A percentile compares a stretch with the other conserved stretches of the same genome.
Conservation (phyloP, 2,888 invertebrate genomes). For the Pegoplata infirma region DNA sequence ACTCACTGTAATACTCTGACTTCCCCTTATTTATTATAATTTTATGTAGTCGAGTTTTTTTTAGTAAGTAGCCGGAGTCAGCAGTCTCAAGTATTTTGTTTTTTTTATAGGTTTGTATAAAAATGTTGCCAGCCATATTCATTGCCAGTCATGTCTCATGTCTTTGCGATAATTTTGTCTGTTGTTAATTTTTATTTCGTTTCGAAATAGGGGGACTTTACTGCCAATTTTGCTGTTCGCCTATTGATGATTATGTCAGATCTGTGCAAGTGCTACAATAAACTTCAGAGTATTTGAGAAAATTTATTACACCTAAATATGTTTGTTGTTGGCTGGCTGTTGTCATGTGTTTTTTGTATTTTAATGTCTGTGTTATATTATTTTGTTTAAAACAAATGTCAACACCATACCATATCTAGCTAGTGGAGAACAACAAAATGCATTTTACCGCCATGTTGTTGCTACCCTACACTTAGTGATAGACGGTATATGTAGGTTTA, state of each 20-base stretch:
- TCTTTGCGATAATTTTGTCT: too few relatives aligned
- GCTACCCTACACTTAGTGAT: background rate
- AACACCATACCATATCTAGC: background rate
- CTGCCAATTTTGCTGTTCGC: slow-evolving; percentile 68
- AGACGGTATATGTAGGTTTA: too few relatives aligned
- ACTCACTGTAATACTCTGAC: slow-evolving; percentile 28
- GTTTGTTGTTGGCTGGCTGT: slow-evolving; percentile 62
- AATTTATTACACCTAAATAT: slow-evolving; percentile 72
- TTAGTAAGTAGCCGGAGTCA: too few relatives aligned
- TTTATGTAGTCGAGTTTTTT: background rate
- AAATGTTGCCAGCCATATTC: too few relatives aligned
- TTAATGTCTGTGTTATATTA: background rate
- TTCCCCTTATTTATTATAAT: slow-evolving; percentile 22
- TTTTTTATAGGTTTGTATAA: too few relatives aligned
- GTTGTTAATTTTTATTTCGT: too few relatives aligned
- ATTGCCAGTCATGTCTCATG: too few relatives aligned
- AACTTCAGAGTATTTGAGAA: slow-evolving; percentile 70
- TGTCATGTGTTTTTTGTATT: slow-evolving; percentile 70
- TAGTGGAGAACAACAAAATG: background rate
- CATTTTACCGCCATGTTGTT: slow-evolving; percentile 14
- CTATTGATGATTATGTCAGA: slow-evolving; percentile 75
- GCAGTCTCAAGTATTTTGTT: too few relatives aligned
- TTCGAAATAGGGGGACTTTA: slow-evolving; percentile 7
- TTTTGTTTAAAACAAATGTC: slow-evolving; percentile 20
- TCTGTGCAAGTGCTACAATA: slow-evolving; percentile 75